Conservation (phyloP, 2,113 vertebrate species). For the Orcinus orca region DNA sequence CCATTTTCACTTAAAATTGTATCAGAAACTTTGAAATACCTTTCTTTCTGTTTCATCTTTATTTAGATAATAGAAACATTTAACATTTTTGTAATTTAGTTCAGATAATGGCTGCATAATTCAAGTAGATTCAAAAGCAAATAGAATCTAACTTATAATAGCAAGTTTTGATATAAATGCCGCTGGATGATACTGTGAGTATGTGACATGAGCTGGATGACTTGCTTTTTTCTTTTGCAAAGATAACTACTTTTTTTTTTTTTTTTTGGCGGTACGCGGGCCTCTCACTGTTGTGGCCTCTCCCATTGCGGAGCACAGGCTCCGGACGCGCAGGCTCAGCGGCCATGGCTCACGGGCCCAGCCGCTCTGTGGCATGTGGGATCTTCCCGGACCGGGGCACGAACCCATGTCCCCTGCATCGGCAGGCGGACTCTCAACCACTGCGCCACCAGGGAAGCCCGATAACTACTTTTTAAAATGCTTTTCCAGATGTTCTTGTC, state of each 20-base stretch:
- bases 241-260: neutral
- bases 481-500: neutral
- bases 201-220: neutral
- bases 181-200: too few relatives aligned
- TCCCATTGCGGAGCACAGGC: too few relatives aligned
- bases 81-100: neutral
- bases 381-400: too few relatives aligned
- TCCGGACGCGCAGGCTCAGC: too few relatives aligned
- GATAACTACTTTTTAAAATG: neutral
- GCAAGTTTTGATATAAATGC: neutral
- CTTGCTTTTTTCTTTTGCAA: neutral
- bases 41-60: neutral
- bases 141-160: neutral
- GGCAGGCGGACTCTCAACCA: too few relatives aligned
- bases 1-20: neutral
- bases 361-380: too few relatives aligned
- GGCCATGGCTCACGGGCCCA: too few relatives aligned
- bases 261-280: too few relatives aligned
- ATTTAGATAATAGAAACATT: neutral
- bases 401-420: too few relatives aligned
- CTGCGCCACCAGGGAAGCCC: too few relatives aligned
- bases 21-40: neutral
- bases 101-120: neutral
- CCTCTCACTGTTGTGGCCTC: too few relatives aligned
- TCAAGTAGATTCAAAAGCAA: neutral